Evolutionary conservation across 2,797 vertebrate species (phyloP).

Genomic region (Antennarius maculatus): DNA sequence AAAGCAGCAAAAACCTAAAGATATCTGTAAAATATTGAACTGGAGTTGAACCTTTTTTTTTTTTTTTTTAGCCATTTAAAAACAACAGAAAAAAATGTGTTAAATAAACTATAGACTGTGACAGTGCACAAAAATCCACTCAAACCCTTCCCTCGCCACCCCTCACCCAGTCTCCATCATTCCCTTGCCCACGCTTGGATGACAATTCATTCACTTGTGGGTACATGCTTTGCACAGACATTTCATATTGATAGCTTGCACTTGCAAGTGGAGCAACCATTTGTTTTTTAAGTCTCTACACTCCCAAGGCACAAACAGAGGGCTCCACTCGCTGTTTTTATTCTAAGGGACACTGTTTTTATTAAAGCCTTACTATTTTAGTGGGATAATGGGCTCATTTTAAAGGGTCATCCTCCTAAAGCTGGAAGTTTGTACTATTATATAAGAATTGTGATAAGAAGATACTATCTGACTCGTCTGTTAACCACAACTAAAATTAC

Average conservation of each 20-base stretch:
- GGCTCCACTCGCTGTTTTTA: neutral
- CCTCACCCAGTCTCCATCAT: neutral
- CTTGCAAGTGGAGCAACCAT: neutral
- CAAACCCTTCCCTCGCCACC: neutral
- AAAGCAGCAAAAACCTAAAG: no score
- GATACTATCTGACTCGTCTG: neutral
- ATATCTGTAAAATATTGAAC: no score
- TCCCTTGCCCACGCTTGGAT: neutral
- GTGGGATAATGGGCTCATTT: neutral
- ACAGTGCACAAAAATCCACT: neutral
- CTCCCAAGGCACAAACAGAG: neutral
- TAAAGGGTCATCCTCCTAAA: neutral
- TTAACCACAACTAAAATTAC: neutral
- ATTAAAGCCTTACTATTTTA: neutral
- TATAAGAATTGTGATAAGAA: neutral
- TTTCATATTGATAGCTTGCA: slow-evolving; percentile 8
- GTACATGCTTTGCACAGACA: neutral
- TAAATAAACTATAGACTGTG: neutral
- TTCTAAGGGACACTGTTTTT: neutral
- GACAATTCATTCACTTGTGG: no score
- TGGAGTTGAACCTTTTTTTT: neutral
- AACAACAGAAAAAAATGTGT: neutral
- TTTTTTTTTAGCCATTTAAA: neutral
- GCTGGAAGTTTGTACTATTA: neutral
- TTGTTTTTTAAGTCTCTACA: neutral